Percentiles rank a stretch among this genome's conserved stretches.
Evolutionary conservation across 2,888 invertebrate species (phyloP).

Genomic region (Pherbina coryleti): DNA sequence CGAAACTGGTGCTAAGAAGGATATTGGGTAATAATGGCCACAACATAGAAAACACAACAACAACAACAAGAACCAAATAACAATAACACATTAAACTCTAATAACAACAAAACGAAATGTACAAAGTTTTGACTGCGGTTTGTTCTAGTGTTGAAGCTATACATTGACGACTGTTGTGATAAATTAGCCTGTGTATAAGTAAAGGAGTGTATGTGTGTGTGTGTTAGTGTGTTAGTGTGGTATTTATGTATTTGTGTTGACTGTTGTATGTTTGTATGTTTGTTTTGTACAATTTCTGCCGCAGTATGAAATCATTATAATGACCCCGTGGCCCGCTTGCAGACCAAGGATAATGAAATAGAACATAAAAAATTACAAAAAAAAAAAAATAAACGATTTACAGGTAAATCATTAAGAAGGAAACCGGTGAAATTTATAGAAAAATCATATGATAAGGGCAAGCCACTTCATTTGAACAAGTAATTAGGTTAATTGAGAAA

Average conservation of each 20-base stretch:
- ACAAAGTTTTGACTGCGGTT: constrained; percentile 29
- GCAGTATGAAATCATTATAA: constrained; percentile 52
- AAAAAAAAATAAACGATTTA: background rate
- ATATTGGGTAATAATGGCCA: background rate
- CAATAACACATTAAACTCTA: constrained; percentile 23
- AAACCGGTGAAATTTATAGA: background rate
- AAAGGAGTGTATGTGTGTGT: constrained; percentile 18
- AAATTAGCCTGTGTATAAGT: background rate
- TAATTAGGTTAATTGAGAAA: too few relatives aligned
- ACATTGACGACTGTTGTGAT: background rate
- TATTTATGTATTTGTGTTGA: constrained; percentile 1
- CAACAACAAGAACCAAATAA: constrained; percentile 25
- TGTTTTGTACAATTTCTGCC: constrained; percentile 45
- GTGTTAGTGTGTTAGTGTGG: constrained; percentile 1
- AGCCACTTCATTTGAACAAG: too few relatives aligned
- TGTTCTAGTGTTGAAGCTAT: constrained; percentile 32
- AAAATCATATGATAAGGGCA: background rate
- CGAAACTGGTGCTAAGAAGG: background rate
- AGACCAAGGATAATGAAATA: constrained; percentile 10
- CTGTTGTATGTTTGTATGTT: constrained; percentile 25
- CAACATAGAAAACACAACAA: background rate
- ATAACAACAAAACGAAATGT: constrained; percentile 44
- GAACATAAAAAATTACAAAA: background rate
- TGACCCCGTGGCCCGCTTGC: constrained; percentile 51
- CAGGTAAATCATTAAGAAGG: background rate